These are phyloP conservation scores for Nomada fucata DNA, from an alignment of 2,888 invertebrate species.

Conservation along the genomic window DNA sequence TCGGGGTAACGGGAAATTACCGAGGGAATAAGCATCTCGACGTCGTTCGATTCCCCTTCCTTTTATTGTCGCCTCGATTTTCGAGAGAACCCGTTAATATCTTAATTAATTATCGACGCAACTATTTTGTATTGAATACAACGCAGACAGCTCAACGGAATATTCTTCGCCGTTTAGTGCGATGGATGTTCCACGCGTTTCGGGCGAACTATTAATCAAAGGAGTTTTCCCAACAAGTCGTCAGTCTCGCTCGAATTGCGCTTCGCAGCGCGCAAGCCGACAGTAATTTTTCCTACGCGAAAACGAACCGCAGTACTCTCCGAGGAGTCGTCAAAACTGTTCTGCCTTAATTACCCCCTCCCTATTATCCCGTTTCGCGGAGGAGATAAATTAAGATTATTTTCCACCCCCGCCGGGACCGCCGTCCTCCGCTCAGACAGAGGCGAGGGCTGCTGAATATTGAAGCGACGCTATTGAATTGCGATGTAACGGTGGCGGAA, in stretches of 20 bases:
- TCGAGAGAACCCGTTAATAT: no score
- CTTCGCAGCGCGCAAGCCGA: neutral
- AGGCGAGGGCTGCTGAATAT: slow-evolving; percentile 13
- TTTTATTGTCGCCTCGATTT: neutral
- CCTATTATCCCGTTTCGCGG: neutral
- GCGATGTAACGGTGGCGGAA: neutral
- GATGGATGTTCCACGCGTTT: no score
- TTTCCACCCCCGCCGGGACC: slow-evolving; percentile 1
- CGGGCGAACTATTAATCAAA: no score
- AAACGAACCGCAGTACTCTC: neutral
- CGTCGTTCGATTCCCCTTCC: neutral
- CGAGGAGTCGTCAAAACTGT: neutral
- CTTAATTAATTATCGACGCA: no score
- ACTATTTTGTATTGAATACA: no score
- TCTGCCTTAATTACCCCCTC: neutral
- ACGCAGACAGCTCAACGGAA: no score
- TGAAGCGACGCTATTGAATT: slow-evolving; percentile 11
- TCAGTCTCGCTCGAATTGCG: no score
- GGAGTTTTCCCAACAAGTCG: no score
- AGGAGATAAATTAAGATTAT: slow-evolving; percentile 14
- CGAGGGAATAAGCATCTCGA: neutral
- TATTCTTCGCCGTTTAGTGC: no score
- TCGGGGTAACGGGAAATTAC: neutral
- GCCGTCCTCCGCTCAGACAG: neutral
- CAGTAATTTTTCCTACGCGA: neutral